A percentile compares a stretch with the other conserved stretches of the same genome.
Evolutionary conservation across 2,113 vertebrate genomes (phyloP).

Genomic region (Lasiurus cinereus): DNA sequence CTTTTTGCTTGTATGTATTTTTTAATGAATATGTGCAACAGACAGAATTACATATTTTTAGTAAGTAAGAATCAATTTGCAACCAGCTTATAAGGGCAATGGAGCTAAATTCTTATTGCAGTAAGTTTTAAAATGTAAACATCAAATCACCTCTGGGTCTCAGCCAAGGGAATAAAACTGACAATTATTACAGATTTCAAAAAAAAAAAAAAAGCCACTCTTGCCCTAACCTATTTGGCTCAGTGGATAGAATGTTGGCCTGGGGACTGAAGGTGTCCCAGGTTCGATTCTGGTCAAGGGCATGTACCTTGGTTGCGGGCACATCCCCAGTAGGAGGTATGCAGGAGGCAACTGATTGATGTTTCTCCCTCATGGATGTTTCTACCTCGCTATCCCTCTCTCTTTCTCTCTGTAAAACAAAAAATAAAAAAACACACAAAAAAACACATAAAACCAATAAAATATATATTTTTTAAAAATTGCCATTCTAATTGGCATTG

Average conservation of each 20-base stretch:
- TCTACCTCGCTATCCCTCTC: too few species aligned
- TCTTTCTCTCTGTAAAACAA: too few species aligned
- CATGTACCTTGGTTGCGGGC: too few species aligned
- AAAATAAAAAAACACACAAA: neutral
- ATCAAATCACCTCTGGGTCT: slow-evolving; percentile 62
- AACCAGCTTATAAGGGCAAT: slow-evolving; percentile 67
- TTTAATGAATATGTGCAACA: slow-evolving; percentile 70
- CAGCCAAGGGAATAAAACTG: slow-evolving; percentile 78
- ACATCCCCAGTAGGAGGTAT: too few species aligned
- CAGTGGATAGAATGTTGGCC: too few species aligned
- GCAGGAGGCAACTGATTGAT: too few species aligned
- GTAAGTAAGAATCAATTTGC: slow-evolving; percentile 65
- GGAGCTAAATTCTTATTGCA: slow-evolving; percentile 64
- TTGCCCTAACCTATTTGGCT: neutral
- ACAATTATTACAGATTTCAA: slow-evolving; percentile 58
- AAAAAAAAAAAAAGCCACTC: neutral
- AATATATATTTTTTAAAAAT: neutral
- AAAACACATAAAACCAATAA: neutral
- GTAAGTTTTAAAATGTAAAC: slow-evolving; percentile 74
- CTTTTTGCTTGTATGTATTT: slow-evolving; percentile 74
- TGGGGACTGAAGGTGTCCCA: too few species aligned
- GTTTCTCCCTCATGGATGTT: too few species aligned
- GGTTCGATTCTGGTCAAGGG: too few species aligned
- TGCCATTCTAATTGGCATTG: neutral
- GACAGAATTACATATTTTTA: slow-evolving; percentile 66